These are phyloP conservation scores for Platycnemis pennipes DNA, from an alignment of 2,888 invertebrate genomes.

Conservation along the genomic window DNA sequence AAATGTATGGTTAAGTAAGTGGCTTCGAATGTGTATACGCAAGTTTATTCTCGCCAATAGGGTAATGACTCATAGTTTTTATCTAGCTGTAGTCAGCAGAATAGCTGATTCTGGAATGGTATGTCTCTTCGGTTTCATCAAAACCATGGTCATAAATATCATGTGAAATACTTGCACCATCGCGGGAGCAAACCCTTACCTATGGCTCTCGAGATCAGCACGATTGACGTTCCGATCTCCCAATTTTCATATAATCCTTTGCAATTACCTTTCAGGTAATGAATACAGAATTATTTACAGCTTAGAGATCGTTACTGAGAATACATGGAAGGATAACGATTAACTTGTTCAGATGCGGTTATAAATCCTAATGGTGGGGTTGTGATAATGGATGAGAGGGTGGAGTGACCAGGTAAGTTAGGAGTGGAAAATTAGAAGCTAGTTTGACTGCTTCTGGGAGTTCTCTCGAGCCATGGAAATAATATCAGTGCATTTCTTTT, in stretches of 20 bases:
- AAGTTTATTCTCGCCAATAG: too few relatives aligned
- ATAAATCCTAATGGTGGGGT: too few relatives aligned
- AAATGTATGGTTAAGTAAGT: too few relatives aligned
- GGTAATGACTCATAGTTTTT: too few relatives aligned
- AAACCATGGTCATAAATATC: not conserved
- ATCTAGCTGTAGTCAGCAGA: not conserved
- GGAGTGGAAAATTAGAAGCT: too few relatives aligned
- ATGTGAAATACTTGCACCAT: not conserved
- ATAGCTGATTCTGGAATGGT: not conserved
- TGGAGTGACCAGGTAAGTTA: too few relatives aligned
- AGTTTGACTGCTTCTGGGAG: too few relatives aligned
- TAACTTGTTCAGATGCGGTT: not conserved
- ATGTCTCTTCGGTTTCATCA: not conserved
- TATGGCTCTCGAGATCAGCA: not conserved
- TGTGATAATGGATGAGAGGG: too few relatives aligned
- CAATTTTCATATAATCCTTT: constrained; percentile 25
- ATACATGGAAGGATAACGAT: not conserved
- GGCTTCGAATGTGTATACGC: too few relatives aligned
- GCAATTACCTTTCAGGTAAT: not conserved
- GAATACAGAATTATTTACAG: not conserved
- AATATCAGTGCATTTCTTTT: too few relatives aligned
- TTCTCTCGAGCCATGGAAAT: too few relatives aligned
- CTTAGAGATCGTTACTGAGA: not conserved
- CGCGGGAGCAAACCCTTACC: not conserved
- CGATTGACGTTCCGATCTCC: not conserved